Evolutionary conservation across 2,888 invertebrate species (phyloP).

Genomic region (Eueremaeus valkanovi): DNA sequence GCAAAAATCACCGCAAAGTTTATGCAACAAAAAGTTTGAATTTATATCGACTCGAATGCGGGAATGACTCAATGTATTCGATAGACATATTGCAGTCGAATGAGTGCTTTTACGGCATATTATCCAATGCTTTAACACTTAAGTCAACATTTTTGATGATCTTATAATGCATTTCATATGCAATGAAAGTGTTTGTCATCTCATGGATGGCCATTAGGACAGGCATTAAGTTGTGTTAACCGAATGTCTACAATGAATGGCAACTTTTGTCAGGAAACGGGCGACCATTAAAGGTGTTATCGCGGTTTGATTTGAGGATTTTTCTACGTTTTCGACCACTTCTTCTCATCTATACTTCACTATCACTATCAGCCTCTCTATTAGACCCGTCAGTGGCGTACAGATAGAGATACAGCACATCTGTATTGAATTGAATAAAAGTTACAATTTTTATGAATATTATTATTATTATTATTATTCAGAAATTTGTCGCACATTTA

Average conservation of each 20-base stretch:
- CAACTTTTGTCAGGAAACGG: slow-evolving; percentile 26
- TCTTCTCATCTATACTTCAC: neutral
- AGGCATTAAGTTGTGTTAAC: slow-evolving; percentile 20
- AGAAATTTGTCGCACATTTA: slow-evolving; percentile 10
- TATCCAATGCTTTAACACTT: slow-evolving; percentile 5
- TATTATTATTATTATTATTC: no score
- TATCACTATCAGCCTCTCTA: neutral
- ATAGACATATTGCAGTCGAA: neutral
- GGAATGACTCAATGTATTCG: neutral
- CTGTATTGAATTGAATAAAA: no score
- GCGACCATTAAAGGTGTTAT: slow-evolving; percentile 36
- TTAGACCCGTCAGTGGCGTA: slow-evolving; percentile 7
- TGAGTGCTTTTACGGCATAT: slow-evolving; percentile 4
- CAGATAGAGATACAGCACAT: neutral
- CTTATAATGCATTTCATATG: slow-evolving; percentile 30
- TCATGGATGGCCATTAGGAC: slow-evolving; percentile 23
- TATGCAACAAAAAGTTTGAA: neutral
- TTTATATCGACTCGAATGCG: no score
- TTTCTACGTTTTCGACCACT: neutral
- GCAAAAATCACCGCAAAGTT: neutral
- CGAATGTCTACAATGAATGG: slow-evolving; percentile 8
- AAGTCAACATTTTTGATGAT: slow-evolving; percentile 14
- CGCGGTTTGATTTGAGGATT: slow-evolving; percentile 26
- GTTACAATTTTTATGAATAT: no score
- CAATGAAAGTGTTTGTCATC: slow-evolving; percentile 33